Evolutionary conservation across 2,888 invertebrate genomes (phyloP).

Genomic region (Lissonota sp.): DNA sequence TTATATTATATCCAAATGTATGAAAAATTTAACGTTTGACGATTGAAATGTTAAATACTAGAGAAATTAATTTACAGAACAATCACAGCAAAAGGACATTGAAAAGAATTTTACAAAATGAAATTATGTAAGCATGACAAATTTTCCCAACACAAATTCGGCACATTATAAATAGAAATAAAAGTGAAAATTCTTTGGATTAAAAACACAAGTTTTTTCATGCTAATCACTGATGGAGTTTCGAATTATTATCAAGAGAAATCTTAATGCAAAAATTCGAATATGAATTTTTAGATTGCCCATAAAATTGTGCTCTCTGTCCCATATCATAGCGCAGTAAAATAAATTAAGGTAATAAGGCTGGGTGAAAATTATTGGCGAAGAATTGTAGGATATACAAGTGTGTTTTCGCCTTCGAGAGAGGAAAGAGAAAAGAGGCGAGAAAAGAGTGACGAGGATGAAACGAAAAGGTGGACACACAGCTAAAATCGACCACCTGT

Average conservation of each 20-base stretch:
- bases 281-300: neutral
- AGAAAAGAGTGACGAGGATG: slow-evolving; percentile 7
- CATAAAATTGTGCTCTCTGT: neutral
- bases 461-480: slow-evolving; percentile 34
- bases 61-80: neutral
- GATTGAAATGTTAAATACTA: no score
- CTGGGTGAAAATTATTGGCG: neutral
- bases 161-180: no score
- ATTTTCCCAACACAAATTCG: no score
- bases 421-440: slow-evolving; percentile 28
- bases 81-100: neutral
- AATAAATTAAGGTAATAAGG: neutral
- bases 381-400: neutral
- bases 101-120: no score
- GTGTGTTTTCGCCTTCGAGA: slow-evolving; percentile 1
- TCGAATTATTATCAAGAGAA: no score
- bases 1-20: neutral
- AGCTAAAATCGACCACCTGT: slow-evolving; percentile 76
- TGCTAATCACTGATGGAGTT: no score
- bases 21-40: neutral
- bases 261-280: no score
- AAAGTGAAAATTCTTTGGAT: no score
- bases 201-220: no score
- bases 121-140: no score
- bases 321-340: neutral